Evolutionary conservation across 2,888 invertebrate species (phyloP).

Genomic region (Rhopalosiphum nymphaeae): DNA sequence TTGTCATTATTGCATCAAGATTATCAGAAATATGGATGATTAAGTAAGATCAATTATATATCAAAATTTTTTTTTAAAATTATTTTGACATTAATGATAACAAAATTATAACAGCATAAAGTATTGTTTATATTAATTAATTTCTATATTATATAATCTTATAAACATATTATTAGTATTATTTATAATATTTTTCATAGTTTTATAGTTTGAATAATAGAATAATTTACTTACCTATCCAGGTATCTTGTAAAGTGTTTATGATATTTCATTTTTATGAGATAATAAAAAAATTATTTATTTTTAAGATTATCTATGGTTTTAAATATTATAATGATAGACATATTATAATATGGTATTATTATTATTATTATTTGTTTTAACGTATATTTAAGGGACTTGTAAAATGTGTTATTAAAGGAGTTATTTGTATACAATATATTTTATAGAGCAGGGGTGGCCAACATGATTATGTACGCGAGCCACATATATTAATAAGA

Average conservation of each 20-base stretch:
- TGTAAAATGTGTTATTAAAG: no score
- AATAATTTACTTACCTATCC: not conserved
- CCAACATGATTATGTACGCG: no score
- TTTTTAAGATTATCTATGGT: not conserved
- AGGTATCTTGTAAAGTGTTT: not conserved
- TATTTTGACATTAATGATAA: not conserved
- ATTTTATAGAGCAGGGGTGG: no score
- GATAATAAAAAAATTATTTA: not conserved
- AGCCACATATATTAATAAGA: no score
- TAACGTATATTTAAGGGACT: no score
- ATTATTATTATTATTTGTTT: no score
- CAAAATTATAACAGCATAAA: not conserved
- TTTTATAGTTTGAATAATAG: not conserved
- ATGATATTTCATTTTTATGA: not conserved
- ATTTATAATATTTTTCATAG: not conserved
- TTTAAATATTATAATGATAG: not conserved
- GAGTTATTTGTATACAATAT: no score
- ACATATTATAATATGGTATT: no score
- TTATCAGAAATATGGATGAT: not conserved
- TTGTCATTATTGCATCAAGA: not conserved
- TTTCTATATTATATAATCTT: not conserved
- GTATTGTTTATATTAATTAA: not conserved
- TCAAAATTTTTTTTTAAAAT: not conserved
- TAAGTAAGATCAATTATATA: not conserved
- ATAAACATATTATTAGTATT: not conserved